Evolutionary conservation across 1,140 invertebrate species (phyloP), one percentile per base, ranked within the genome.

Genomic region (Andrena cerasifolii): DNA sequence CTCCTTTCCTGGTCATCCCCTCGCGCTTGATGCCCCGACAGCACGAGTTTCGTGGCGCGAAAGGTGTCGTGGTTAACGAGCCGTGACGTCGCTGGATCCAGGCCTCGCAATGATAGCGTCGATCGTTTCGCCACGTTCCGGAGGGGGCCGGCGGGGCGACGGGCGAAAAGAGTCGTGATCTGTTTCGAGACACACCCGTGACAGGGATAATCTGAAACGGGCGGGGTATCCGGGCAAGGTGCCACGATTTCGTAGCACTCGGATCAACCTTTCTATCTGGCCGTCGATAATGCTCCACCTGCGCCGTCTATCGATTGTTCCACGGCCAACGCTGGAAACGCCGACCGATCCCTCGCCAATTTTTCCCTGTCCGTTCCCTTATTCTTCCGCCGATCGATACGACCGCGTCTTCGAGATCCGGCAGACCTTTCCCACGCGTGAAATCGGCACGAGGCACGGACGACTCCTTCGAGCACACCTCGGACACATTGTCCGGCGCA

Each of bases 361-460:
- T 54, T 54, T 62, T 49, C 43, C 49, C 59, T n/a, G n/a, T 21
- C 33, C 2, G 47, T 61, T 45, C 53, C n/a, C 66, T 28, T 63
- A 7, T 47, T 82, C 81, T 75, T 76, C 73, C 73, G 80, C 66
- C 72, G 75, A n/a, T 78, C 71, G 82, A 83, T 79, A 24, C 74
- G 14, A 24, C 54, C 47, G 33, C 49, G 78, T 84, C 78, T 75
- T 79, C 77, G 81, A 59, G 82, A 83, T 84, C 83, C 83, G 81
- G 72, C 66, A 71, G 83, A 84, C 83, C 83, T 84, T 84, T 84
- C 78, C 78, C 78, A 85, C 83, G 82, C 77, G 81, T 67, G 77
- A 84, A 67, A 83, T 53, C 77, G 62, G 77, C 59, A 33, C 76
- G 36, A 49, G 24, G 63, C 63, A 47, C 21, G 61, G 65, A 73